phyloP scores from a whole-genome alignment of 2,797 vertebrate species.

The Sebastes itinus region DNA sequence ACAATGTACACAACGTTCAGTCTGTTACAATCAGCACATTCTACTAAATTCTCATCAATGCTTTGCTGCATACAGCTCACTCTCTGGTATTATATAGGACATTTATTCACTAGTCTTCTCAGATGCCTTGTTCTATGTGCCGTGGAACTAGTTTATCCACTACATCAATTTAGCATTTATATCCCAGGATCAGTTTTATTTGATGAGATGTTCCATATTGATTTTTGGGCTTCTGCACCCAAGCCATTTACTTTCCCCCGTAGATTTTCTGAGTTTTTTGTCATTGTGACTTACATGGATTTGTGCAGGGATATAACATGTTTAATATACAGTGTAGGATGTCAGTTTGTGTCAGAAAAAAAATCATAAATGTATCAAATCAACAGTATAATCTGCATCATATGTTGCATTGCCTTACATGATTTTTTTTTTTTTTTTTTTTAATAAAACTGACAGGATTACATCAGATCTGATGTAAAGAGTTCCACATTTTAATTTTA shows the following conservation, averaged over 20 bases:
- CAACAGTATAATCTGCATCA: constrained; percentile 31
- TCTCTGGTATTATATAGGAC: neutral
- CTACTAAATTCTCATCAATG: neutral
- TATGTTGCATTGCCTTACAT: constrained; percentile 66
- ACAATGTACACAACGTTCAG: neutral
- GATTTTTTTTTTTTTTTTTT: constrained; percentile 20
- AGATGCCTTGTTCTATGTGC: constrained; percentile 52
- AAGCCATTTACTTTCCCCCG: constrained; percentile 15
- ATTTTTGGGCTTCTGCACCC: neutral
- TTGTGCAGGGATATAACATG: constrained; percentile 37
- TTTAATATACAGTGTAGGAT: constrained; percentile 16
- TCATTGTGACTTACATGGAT: constrained; percentile 2
- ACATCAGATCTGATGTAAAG: constrained; percentile 14
- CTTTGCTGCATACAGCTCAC: constrained; percentile 1
- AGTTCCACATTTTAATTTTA: constrained; percentile 22
- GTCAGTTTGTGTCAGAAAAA: constrained; percentile 8
- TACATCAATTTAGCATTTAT: constrained; percentile 3
- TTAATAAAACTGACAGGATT: constrained; percentile 38
- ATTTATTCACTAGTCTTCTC: constrained; percentile 4
- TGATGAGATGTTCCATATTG: neutral
- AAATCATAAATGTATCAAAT: constrained; percentile 4
- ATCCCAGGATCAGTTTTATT: neutral
- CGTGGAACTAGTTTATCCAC: constrained; percentile 23
- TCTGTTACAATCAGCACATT: constrained; percentile 29
- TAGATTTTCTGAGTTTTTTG: neutral